Base-by-base conservation (phyloP, 2,113 vertebrate species). In the Probosciger aterrimus region DNA sequence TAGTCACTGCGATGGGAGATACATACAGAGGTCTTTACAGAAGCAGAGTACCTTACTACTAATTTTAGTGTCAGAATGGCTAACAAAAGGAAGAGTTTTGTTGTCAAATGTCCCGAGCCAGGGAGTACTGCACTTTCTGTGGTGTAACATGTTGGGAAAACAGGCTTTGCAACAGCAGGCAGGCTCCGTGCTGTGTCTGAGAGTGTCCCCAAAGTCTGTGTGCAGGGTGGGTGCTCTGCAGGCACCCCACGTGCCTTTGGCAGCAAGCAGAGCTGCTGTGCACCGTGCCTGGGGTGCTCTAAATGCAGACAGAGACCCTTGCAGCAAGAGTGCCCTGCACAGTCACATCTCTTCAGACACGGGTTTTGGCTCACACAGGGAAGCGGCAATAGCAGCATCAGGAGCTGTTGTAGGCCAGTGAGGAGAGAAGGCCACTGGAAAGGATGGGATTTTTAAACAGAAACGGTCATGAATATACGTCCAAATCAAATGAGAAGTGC, bases 251-350 rank as follows among this genome's bases (percentile, higher is more conserved):
- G 1, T 18, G 70, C 27, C 19, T 3, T 25, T 4, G 64, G 47
- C 41, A 31, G 80, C 24, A 1, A 14, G 35, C 33, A 2, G 13
- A 39, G 39, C 47, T 3, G 3, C 64, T 7, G 9, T 1, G 35
- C 37, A 6, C 33, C 22, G 0, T 7, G 18, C 81, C 2, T 9
- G 46, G 30, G 12, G 64, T 0, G 3, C 8, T 3, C 27, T 6
- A 4, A 10, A 3, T 33, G 31, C 64, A 28, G 73, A 7, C 70
- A 41, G 33, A 7, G 2, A 6, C 10, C 43, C n/a, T 35, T 14
- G 25, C 25, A 3, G 11, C 19, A 0, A 11, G 70, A 18, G 33
- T 1, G 16, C 55, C 43, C 17, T 37, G n/a, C 46, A 8, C 31
- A 6, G 27, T 8, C 47, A 1, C 2, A 17, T 13, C 49, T 53